Conservation (phyloP, 2,888 invertebrate genomes). For the Acanthosoma haemorrhoidale region DNA sequence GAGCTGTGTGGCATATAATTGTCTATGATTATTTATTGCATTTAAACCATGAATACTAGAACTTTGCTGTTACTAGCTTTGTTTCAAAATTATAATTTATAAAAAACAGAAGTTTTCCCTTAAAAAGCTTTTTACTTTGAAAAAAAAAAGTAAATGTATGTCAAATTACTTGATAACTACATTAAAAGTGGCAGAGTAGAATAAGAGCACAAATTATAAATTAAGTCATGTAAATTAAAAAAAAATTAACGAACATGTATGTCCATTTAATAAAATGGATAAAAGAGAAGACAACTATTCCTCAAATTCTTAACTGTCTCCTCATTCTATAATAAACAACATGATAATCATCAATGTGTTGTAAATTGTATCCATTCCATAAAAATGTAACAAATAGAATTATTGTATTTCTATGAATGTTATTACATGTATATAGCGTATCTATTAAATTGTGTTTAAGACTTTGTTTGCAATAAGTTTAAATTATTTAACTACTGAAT, state of each 20-base stretch:
- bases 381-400: neutral
- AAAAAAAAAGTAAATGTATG: neutral
- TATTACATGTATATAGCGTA: neutral
- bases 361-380: conserved; percentile 8
- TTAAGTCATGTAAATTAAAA: too few relatives aligned
- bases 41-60: neutral
- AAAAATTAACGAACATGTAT: neutral
- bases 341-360: neutral
- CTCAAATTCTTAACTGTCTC: neutral
- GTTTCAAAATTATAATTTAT: neutral
- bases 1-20: neutral
- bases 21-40: neutral
- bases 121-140: neutral
- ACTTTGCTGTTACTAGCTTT: neutral
- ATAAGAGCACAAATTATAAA: neutral
- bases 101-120: neutral
- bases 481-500: neutral
- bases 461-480: neutral
- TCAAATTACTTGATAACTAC: neutral
- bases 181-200: neutral
- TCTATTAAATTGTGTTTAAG: neutral
- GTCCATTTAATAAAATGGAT: neutral
- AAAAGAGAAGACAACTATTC: neutral
- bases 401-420: neutral
- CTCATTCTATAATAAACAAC: neutral